Evolutionary conservation across 2,113 vertebrate species (phyloP).

Genomic region (Tringa solitaria): DNA sequence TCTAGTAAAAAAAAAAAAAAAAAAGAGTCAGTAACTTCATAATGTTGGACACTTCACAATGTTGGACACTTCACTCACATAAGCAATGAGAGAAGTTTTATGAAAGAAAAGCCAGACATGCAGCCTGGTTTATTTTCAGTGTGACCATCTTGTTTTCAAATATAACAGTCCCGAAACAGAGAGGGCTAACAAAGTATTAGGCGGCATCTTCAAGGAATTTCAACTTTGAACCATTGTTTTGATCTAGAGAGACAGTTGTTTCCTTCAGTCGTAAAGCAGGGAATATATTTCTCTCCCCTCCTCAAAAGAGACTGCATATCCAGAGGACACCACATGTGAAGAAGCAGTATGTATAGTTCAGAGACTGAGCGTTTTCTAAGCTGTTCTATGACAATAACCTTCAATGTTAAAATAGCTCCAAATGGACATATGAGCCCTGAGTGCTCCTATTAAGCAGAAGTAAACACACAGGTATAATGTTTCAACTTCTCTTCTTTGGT

Average conservation of each 20-base stretch:
- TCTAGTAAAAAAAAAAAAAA: background rate
- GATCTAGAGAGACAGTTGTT: background rate
- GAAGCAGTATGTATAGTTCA: background rate
- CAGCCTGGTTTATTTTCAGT: background rate
- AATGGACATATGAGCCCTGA: background rate
- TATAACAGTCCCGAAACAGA: background rate
- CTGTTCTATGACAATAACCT: background rate
- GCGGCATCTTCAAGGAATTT: background rate
- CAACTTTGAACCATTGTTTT: background rate
- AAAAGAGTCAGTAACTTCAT: background rate
- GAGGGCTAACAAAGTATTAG: background rate
- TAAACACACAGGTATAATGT: background rate
- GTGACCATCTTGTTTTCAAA: background rate
- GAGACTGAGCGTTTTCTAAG: background rate
- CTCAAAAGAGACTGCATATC: background rate
- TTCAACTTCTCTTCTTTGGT: background rate
- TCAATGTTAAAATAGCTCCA: background rate
- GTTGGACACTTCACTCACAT: background rate
- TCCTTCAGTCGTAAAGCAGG: background rate
- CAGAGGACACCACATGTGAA: background rate
- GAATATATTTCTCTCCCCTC: background rate
- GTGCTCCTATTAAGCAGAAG: background rate
- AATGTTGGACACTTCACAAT: background rate
- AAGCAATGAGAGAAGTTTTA: background rate
- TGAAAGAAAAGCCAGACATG: background rate